phyloP scores from a whole-genome alignment of 2,113 vertebrate species.

The Chelonoidis abingdonii region DNA sequence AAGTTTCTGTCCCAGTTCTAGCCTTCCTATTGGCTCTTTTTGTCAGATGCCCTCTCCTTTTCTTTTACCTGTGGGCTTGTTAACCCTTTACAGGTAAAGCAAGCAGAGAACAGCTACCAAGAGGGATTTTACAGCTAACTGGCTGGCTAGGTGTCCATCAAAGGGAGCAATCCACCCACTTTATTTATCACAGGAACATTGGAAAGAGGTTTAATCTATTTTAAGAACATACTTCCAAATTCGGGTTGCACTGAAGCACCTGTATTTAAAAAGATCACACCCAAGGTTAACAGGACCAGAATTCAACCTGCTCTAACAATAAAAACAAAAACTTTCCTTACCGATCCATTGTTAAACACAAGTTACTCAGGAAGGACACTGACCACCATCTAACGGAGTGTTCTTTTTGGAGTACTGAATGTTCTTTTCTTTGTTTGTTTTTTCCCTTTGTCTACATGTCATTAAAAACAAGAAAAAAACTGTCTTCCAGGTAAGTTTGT shows the following conservation, averaged over 20 bases:
- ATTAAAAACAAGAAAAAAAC: background rate
- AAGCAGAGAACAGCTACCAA: too few species aligned
- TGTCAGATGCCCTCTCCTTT: too few species aligned
- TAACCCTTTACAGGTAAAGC: too few species aligned
- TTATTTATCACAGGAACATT: background rate
- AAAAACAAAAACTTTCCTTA: background rate
- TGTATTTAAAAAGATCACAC: background rate
- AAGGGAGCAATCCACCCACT: too few species aligned
- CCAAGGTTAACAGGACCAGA: background rate
- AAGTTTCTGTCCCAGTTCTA: too few species aligned
- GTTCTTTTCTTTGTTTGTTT: background rate
- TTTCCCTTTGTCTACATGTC: background rate
- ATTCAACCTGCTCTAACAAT: background rate
- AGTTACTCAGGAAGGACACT: background rate
- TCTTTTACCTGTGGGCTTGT: too few species aligned
- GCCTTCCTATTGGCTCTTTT: too few species aligned
- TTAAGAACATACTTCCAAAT: background rate
- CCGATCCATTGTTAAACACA: background rate
- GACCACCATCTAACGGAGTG: background rate
- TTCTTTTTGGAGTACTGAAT: background rate
- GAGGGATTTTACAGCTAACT: too few species aligned
- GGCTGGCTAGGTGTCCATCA: too few species aligned
- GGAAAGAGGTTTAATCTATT: background rate
- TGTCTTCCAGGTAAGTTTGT: conserved; percentile 21
- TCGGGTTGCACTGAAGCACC: background rate